phyloP scores from a whole-genome alignment of 2,113 vertebrate genomes.

The Oncorhynchus nerka region DNA sequence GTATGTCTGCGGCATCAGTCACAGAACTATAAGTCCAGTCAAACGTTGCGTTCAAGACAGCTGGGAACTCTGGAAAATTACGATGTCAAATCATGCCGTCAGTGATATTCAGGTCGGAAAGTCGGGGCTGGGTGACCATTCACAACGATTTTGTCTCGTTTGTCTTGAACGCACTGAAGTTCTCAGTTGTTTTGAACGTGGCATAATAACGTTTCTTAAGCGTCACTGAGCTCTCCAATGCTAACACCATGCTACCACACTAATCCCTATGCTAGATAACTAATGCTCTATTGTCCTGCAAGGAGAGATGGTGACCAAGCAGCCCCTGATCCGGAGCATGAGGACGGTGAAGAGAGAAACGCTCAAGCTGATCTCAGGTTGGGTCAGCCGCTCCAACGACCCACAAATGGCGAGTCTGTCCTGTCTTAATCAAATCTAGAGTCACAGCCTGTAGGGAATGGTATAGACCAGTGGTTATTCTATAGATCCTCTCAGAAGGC shows the following conservation, averaged over 20 bases:
- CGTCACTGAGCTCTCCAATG: no score
- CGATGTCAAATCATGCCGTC: no score
- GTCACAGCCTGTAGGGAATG: not conserved
- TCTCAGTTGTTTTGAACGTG: no score
- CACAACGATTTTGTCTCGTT: no score
- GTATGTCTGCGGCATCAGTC: no score
- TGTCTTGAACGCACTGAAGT: no score
- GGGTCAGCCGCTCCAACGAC: constrained; percentile 95
- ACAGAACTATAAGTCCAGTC: no score
- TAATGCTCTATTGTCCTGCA: constrained; percentile 3
- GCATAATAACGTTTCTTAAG: no score
- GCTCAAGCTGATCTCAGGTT: constrained; percentile 93
- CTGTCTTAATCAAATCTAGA: not conserved
- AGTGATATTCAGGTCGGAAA: no score
- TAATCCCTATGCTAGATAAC: not conserved
- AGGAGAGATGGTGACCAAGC: constrained; percentile 98
- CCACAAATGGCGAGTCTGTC: constrained; percentile 88
- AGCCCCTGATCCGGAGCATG: constrained; percentile 95
- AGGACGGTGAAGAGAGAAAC: constrained; percentile 96
- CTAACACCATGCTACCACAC: no score
- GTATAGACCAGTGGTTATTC: not conserved
- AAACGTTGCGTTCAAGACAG: not conserved
- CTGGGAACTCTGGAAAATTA: not conserved
- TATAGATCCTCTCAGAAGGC: no score
- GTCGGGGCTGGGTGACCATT: no score